Conservation (phyloP, 2,888 invertebrate species). For the Morinoia aosen region DNA sequence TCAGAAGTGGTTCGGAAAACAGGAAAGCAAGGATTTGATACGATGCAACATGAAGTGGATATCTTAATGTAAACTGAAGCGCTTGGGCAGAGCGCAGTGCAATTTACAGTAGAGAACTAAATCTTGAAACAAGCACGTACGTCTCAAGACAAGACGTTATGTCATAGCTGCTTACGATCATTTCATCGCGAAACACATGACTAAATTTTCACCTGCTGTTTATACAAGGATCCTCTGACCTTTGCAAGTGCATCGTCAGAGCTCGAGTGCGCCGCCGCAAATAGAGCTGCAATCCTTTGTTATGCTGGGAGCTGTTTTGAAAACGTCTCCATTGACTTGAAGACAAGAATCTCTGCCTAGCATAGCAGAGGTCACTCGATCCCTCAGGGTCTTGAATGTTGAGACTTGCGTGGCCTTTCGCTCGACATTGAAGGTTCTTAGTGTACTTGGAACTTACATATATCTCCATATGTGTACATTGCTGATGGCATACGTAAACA, state of each 20-base stretch:
- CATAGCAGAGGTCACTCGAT: neutral
- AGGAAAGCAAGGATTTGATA: too few species aligned
- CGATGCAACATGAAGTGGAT: neutral
- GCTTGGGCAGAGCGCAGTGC: neutral
- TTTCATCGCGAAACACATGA: neutral
- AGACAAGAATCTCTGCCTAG: neutral
- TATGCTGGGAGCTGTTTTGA: neutral
- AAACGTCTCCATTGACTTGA: neutral
- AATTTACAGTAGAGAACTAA: neutral
- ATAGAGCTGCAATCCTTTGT: neutral
- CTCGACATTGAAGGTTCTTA: neutral
- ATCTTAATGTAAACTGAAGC: neutral
- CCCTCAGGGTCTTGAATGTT: neutral
- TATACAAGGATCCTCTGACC: neutral
- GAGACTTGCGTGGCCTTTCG: neutral
- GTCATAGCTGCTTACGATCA: neutral
- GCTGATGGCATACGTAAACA: too few species aligned
- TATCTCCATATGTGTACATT: neutral
- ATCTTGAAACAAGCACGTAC: neutral
- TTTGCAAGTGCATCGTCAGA: neutral
- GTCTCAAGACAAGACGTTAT: neutral
- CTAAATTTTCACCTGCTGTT: neutral
- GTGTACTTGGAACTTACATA: neutral
- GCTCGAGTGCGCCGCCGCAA: neutral
- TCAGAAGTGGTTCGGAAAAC: too few species aligned